Evolutionary conservation across 2,888 invertebrate genomes (phyloP), one percentile per base, ranked within the genome.

Genomic region (Aspidapion aeneum): DNA sequence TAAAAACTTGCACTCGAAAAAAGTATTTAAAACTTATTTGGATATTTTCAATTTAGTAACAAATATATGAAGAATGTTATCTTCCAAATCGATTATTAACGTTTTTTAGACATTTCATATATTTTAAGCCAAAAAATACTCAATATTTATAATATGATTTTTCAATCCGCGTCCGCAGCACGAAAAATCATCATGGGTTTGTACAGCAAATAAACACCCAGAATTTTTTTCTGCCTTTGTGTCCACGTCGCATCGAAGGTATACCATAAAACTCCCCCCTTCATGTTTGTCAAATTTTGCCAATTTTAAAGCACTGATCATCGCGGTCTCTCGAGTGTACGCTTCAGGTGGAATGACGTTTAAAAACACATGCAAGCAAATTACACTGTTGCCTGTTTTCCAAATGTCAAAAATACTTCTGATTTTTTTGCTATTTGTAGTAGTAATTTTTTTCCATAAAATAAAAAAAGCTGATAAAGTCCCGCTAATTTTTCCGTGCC

Each of bases 1-100:
- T 99, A 98, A 80, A 99, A 98, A 66, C 98, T 90, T 0, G 96
- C 86, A n/a, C n/a, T n/a, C n/a, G n/a, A n/a, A n/a, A n/a, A n/a
- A n/a, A n/a, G n/a, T n/a, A n/a, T n/a, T n/a, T n/a, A n/a, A n/a
- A n/a, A n/a, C n/a, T n/a, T n/a, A n/a, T n/a, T n/a, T n/a, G n/a
- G n/a, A n/a, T n/a, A n/a, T n/a, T n/a, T n/a, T n/a, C n/a, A n/a
- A n/a, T n/a, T n/a, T n/a, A n/a, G n/a, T n/a, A n/a, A n/a, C n/a
- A n/a, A n/a, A n/a, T n/a, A n/a, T n/a, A n/a, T n/a, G n/a, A n/a
- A n/a, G n/a, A n/a, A n/a, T n/a, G n/a, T n/a, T n/a, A n/a, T n/a
- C n/a, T n/a, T n/a, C n/a, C n/a, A n/a, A n/a, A n/a, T n/a, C n/a
- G n/a, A n/a, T n/a, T n/a, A n/a, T n/a, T n/a, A n/a, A n/a, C n/a